Base-by-base conservation (phyloP, 1,140 invertebrate species). In the Anthonomus grandis region DNA sequence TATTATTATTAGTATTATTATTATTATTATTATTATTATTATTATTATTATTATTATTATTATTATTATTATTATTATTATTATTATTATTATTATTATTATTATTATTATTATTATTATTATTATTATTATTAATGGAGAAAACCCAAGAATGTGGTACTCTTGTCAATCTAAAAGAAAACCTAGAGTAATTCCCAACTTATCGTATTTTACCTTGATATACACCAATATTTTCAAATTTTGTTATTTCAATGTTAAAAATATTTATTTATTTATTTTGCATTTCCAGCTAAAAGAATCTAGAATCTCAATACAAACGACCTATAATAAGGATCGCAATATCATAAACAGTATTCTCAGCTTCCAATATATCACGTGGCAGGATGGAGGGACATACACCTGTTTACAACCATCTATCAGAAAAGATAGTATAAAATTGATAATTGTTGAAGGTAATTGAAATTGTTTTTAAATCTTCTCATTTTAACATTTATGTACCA, bases 321-420 rank as follows among this genome's bases (percentile, higher is more conserved):
- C 71, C 31, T 69, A 64, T 39, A 70, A 60, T 4, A 65, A 69
- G 53, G 46, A 34, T 61, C 64, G 12, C 1, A 38, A 53, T 8
- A 65, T 65, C 19, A 60, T 72, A 0, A 67, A 65, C 19, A 76
- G 74, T 45, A 65, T 67, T 37, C 59, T 76, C 6, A 78, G 72
- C n/a, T 62, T 75, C 23, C 63, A 70, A 15, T 58, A 57, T 23
- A 70, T 76, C 6, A 66, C 67, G n/a, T 41, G 46, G 19, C 44
- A 64, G 46, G 77, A 79, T 58, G 68, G 73, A 1, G 79, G 79
- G n/a, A 73, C 73, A 47, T 81, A 79, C 63, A 78, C 76, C 12
- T 81, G 79, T 61, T 59, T 67, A 22, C 74, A 77, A 6, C 63
- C 69, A 2, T 70, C 72, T 18, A 67, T 70, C 1, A 69, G 70